Evolutionary conservation across 2,888 invertebrate species (phyloP).

Genomic region (Yponomeuta sedellus): DNA sequence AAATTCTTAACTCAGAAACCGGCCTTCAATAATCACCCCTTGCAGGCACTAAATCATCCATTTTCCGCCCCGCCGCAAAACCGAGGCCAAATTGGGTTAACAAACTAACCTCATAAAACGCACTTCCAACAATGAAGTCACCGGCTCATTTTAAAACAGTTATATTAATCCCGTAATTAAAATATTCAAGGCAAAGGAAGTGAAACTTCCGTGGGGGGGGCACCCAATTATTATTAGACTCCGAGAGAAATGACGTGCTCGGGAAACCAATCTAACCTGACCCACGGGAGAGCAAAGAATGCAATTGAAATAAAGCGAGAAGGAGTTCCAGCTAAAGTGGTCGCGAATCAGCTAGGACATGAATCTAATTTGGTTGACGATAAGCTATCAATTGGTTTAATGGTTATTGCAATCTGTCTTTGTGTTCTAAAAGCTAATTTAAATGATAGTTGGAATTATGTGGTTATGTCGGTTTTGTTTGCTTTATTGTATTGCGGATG

Average conservation of each 20-base stretch:
- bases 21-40: no score
- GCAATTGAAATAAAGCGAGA: background rate
- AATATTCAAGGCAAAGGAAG: constrained; percentile 57
- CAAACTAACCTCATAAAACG: background rate
- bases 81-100: background rate
- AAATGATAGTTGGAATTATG: background rate
- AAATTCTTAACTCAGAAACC: no score
- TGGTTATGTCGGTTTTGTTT: background rate
- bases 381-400: constrained; percentile 3
- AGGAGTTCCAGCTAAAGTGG: background rate
- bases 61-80: no score
- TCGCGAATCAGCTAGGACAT: background rate
- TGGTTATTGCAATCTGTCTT: constrained; percentile 2
- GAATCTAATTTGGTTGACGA: background rate
- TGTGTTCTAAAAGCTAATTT: background rate
- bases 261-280: background rate
- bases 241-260: background rate
- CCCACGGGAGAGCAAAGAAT: background rate
- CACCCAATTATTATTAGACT: constrained; percentile 1
- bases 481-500: background rate
- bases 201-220: constrained; percentile 39
- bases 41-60: no score
- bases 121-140: constrained; percentile 24
- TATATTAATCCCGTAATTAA: constrained; percentile 10
- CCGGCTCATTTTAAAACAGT: constrained; percentile 3